These are phyloP conservation scores for Diadema setosum DNA, from an alignment of 35 echinoderm and acorn worm genomes.

Conservation along the genomic window DNA sequence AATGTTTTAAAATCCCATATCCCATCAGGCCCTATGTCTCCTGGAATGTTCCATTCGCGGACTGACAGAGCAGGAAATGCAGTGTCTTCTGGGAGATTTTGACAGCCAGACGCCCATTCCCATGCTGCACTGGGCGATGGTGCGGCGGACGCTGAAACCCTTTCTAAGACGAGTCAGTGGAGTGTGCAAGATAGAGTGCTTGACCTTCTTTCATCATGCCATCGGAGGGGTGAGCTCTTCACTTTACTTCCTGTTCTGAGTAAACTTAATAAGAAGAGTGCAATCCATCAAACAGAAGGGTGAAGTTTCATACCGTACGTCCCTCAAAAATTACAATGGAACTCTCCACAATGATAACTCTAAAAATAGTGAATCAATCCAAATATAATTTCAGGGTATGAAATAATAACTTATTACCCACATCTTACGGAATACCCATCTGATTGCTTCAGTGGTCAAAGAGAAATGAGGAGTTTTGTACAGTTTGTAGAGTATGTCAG, in stretches of 20 bases:
- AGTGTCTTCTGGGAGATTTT: constrained; percentile 65
- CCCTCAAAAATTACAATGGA: no score
- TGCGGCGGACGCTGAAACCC: constrained; percentile 72
- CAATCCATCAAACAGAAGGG: background rate
- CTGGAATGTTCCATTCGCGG: constrained; percentile 69
- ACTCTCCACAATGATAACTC: no score
- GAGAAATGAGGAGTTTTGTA: no score
- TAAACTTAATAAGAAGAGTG: background rate
- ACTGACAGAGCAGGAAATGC: constrained; percentile 57
- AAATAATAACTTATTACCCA: no score
- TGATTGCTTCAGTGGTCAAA: no score
- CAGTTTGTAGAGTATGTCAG: no score
- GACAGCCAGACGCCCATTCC: constrained; percentile 53
- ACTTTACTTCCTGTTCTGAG: background rate
- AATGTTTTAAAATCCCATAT: no score
- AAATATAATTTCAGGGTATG: no score
- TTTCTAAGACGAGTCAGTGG: constrained; percentile 57
- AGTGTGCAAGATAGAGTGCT: constrained; percentile 40
- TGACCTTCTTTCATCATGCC: constrained; percentile 87
- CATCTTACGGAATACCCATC: no score
- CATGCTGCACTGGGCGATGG: constrained; percentile 74
- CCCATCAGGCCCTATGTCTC: constrained; percentile 76
- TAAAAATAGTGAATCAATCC: no score
- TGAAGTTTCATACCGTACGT: background rate
- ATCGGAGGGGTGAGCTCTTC: constrained; percentile 51